These are phyloP conservation scores for Temnothorax nylanderi DNA, from an alignment of 1,140 invertebrate species.

Conservation along the genomic window DNA sequence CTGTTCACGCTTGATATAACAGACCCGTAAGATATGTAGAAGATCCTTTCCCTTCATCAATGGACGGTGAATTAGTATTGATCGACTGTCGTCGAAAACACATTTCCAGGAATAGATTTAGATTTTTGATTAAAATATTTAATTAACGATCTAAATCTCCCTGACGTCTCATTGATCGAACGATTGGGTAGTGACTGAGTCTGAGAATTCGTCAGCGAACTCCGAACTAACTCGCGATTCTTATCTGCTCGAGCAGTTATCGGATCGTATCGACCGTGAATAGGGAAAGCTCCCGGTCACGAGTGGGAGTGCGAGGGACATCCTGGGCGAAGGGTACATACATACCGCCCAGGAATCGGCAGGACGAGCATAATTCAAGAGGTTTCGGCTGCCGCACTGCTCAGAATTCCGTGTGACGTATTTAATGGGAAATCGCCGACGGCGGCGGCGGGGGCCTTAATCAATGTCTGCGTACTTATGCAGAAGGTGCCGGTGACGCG, in stretches of 20 bases:
- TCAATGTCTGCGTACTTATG: slow-evolving; percentile 71
- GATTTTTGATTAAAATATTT: slow-evolving; percentile 5
- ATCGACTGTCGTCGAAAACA: neutral
- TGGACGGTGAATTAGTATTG: neutral
- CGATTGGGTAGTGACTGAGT: neutral
- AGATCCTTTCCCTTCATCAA: neutral
- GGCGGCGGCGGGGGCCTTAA: slow-evolving; percentile 62
- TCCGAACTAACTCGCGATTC: slow-evolving; percentile 35
- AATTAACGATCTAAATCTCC: neutral
- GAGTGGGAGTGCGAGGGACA: neutral
- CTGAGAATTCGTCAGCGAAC: neutral
- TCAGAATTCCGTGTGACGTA: slow-evolving; percentile 61
- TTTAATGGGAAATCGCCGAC: slow-evolving; percentile 65
- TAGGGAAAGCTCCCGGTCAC: slow-evolving; percentile 26
- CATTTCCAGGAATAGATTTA: neutral
- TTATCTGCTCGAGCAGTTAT: slow-evolving; percentile 27
- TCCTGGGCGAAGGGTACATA: slow-evolving; percentile 39
- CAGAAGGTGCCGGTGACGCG: slow-evolving; percentile 51
- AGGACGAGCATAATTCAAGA: slow-evolving; percentile 67
- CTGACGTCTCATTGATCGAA: neutral
- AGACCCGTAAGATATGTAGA: neutral
- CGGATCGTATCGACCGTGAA: slow-evolving; percentile 51
- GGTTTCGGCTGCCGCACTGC: slow-evolving; percentile 56
- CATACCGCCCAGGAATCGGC: slow-evolving; percentile 51
- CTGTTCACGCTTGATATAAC: neutral